Conservation (phyloP, 30 jellyfish, hydroid and myxozoan species). For the Aurelia aurita complex sp. Pacific region DNA sequence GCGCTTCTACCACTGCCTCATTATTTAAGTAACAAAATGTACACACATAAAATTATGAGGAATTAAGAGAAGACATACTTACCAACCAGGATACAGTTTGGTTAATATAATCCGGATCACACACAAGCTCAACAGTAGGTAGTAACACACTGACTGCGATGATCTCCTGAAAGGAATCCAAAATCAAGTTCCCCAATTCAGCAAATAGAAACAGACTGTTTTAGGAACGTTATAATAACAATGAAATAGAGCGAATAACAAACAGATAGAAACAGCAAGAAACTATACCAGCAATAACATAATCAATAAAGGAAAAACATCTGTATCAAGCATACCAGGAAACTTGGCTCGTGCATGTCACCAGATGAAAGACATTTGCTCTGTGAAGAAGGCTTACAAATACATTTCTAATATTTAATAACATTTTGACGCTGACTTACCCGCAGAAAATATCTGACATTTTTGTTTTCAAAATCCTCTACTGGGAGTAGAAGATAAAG, state of each 20-base stretch:
- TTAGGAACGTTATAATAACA: background rate
- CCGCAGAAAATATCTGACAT: slow-evolving; percentile 68
- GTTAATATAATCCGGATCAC: slow-evolving; percentile 98
- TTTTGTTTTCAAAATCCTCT: slow-evolving; percentile 82
- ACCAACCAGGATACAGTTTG: slow-evolving; percentile 97
- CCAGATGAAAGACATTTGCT: too few species aligned
- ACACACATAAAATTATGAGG: background rate
- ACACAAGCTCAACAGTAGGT: slow-evolving; percentile 88
- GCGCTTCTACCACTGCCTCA: too few species aligned
- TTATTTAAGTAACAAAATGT: too few species aligned
- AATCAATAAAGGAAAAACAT: too few species aligned
- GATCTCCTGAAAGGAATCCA: slow-evolving; percentile 40
- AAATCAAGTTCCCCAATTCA: background rate
- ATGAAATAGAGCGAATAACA: too few species aligned
- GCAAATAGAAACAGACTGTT: background rate
- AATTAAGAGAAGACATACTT: slow-evolving; percentile 6
- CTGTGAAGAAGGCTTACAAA: background rate
- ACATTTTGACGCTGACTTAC: slow-evolving; percentile 4
- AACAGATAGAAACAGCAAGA: too few species aligned
- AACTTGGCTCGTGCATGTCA: too few species aligned
- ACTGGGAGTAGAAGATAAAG: slow-evolving; percentile 85
- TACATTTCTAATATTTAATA: background rate
- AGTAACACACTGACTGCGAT: slow-evolving; percentile 90
- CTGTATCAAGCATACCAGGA: too few species aligned
- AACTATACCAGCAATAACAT: too few species aligned